phyloP scores from a whole-genome alignment of 2,797 vertebrate genomes.

The Ataeniobius toweri region DNA sequence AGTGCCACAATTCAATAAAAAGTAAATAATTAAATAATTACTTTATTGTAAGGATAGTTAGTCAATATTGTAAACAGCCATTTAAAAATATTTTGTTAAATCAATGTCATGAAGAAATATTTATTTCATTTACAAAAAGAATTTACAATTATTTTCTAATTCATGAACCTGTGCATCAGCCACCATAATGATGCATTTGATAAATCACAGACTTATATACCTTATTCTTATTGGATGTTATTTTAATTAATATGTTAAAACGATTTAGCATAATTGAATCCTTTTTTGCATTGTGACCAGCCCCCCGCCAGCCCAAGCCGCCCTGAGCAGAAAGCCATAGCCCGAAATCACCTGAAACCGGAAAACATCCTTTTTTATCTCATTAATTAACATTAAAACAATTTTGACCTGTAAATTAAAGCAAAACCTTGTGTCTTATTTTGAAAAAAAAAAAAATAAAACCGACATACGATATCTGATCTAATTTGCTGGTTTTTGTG shows the following conservation, averaged over 20 bases:
- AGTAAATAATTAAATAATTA: background rate
- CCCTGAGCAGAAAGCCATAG: too few relatives aligned
- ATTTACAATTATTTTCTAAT: too few relatives aligned
- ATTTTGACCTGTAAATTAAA: background rate
- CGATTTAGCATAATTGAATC: too few relatives aligned
- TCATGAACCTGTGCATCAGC: too few relatives aligned
- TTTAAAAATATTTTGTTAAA: background rate
- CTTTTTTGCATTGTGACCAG: background rate
- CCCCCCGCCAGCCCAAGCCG: too few relatives aligned
- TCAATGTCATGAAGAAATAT: too few relatives aligned
- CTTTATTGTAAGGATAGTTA: background rate
- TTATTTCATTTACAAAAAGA: too few relatives aligned
- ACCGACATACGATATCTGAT: background rate
- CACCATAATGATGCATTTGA: background rate
- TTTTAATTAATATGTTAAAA: too few relatives aligned
- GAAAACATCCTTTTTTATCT: background rate
- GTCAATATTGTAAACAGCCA: background rate
- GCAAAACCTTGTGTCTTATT: background rate
- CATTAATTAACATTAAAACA: background rate
- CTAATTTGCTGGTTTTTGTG: background rate
- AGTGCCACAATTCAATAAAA: background rate
- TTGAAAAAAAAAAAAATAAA: constrained; percentile 44
- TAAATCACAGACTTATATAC: background rate
- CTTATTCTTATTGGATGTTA: background rate
- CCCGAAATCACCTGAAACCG: too few relatives aligned